These are phyloP conservation scores for Lutraria lutraria DNA, from an alignment of 2,888 invertebrate species.

Conservation along the genomic window DNA sequence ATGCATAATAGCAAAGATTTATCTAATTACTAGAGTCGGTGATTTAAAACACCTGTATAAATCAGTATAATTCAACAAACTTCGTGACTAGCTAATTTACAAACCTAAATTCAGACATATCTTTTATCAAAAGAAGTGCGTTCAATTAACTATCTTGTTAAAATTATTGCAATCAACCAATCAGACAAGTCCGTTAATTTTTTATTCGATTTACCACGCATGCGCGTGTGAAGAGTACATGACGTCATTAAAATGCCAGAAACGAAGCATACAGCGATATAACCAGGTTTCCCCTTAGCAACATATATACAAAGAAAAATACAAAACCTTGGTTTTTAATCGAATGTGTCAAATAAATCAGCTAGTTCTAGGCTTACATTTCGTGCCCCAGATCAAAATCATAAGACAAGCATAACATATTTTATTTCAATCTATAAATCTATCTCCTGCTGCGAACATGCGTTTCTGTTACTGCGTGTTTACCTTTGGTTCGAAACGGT, in stretches of 20 bases:
- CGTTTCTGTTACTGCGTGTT: neutral
- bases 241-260: slow-evolving; percentile 14
- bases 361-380: neutral
- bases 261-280: neutral
- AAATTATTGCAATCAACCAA: neutral
- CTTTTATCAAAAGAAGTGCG: neutral
- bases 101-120: neutral
- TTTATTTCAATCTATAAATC: neutral
- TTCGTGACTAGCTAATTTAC: neutral
- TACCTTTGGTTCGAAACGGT: neutral
- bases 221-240: neutral
- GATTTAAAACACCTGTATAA: too few relatives aligned
- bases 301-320: neutral
- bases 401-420: neutral
- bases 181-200: neutral
- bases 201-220: neutral
- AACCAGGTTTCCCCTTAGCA: neutral
- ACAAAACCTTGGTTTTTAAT: neutral
- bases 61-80: too few relatives aligned
- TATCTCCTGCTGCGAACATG: neutral
- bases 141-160: neutral
- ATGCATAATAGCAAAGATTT: too few relatives aligned
- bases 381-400: neutral
- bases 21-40: too few relatives aligned
- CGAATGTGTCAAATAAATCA: slow-evolving; percentile 8